Evolutionary conservation across 2,113 vertebrate genomes (phyloP), one percentile per base, ranked within the genome.

Genomic region (Uropsilus gracilis): DNA sequence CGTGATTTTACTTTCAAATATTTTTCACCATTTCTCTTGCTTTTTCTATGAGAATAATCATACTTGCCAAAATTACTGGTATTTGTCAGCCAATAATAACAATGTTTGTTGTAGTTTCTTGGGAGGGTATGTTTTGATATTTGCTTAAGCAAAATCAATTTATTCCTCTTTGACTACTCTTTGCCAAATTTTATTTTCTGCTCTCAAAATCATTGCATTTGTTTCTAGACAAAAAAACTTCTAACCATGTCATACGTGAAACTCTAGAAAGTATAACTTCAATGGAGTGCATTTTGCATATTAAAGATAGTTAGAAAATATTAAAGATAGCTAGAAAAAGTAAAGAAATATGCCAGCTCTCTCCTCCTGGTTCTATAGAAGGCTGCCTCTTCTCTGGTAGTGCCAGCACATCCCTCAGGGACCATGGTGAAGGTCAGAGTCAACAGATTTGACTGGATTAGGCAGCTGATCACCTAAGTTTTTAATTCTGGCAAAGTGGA

Each of bases 181-280:
- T 94, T 84, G 32, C 20, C 59, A 93, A 72, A 88, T 44, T 86
- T 86, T 75, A 48, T 32, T 76, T 86, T 91, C 42, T 95, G 55
- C 28, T 86, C 24, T 95, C 50, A 24, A 84, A 73, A 73, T 73
- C 63, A 96, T 57, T 48, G 34, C 4, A 75, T 20, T 72, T 78
- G 61, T 84, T 61, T 73, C 87, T 75, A 91, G 48, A 30, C 4
- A 71, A 55, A 88, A 71, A 26, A 39, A 28, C 61, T 81, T 69
- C 71, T 59, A 92, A 37, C 9, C 22, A 78, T 80, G 11, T 32
- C 10, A 71, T n/a, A 66, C 66, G 26, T 32, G 78, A 71, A 89
- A 69, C 16, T 46, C 32, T 81, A 82, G 76, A 44, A 8, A 86
- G 7, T 64, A 82, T 39, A 85, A 50, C 57, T 46, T 77, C 55